A percentile compares a stretch with the other conserved stretches of the same genome.
Evolutionary conservation across 2,797 vertebrate species (phyloP).

Genomic region (Argentina silus): DNA sequence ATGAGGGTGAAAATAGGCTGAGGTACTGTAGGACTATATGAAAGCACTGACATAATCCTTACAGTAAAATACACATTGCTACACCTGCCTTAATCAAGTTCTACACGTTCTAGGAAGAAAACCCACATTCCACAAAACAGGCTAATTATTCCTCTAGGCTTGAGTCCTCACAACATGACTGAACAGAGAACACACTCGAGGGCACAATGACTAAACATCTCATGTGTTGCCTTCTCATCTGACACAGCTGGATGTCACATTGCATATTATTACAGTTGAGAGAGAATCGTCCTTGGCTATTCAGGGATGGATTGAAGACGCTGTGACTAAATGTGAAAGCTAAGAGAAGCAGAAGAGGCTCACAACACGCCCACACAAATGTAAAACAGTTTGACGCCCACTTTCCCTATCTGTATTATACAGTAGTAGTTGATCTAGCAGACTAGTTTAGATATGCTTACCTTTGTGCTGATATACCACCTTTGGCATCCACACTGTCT

Average conservation of each 20-base stretch:
- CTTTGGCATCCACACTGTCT: constrained; percentile 2
- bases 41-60: neutral
- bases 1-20: neutral
- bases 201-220: neutral
- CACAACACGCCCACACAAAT: neutral
- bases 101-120: too few species aligned
- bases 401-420: too few species aligned
- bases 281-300: neutral
- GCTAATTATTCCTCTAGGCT: too few species aligned
- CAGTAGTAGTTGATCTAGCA: neutral
- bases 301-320: neutral
- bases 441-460: neutral
- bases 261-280: neutral
- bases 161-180: too few species aligned
- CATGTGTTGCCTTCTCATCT: too few species aligned
- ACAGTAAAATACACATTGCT: too few species aligned
- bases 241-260: neutral
- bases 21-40: too few species aligned
- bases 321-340: neutral
- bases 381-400: too few species aligned
- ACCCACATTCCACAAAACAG: too few species aligned
- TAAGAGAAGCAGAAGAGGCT: neutral
- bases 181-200: neutral
- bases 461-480: neutral
- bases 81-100: too few species aligned